These are phyloP conservation scores for Danio kyathit DNA, from an alignment of 2,797 vertebrate genomes.

Conservation along the genomic window DNA sequence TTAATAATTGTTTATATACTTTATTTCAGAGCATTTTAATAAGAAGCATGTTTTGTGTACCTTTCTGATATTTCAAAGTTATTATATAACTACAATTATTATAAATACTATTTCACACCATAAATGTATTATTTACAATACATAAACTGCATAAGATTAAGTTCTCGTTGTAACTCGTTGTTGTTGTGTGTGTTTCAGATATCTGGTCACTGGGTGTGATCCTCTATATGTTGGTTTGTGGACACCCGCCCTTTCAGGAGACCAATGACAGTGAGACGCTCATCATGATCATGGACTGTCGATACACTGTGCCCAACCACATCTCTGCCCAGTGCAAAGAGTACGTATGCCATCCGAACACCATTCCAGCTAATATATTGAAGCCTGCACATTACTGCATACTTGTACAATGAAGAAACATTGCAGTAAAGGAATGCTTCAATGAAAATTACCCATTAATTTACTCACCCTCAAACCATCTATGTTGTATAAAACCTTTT, in stretches of 20 bases:
- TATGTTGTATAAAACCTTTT: too few species aligned
- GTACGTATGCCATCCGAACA: conserved; percentile 80
- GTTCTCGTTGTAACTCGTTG: neutral
- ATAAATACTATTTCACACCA: too few species aligned
- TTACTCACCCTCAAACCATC: too few species aligned
- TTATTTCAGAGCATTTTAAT: too few species aligned
- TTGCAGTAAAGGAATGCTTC: neutral
- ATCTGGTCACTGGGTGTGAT: conserved; percentile 84
- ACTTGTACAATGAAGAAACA: neutral
- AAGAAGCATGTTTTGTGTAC: too few species aligned
- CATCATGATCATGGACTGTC: conserved; percentile 99
- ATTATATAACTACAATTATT: too few species aligned
- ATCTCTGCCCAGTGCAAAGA: conserved; percentile 92
- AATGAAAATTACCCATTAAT: too few species aligned
- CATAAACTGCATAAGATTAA: neutral
- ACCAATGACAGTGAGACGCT: conserved; percentile 98
- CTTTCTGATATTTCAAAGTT: too few species aligned
- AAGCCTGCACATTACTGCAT: neutral
- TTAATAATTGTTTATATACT: too few species aligned
- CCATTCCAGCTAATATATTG: conserved; percentile 17
- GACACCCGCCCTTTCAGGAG: conserved; percentile 96
- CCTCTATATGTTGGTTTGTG: conserved; percentile 84
- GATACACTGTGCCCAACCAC: conserved; percentile 90
- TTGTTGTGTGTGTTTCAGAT: conserved; percentile 67
- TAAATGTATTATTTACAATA: too few species aligned